Evolutionary conservation across 2,113 vertebrate genomes (phyloP).

Genomic region (Nibea albiflora): DNA sequence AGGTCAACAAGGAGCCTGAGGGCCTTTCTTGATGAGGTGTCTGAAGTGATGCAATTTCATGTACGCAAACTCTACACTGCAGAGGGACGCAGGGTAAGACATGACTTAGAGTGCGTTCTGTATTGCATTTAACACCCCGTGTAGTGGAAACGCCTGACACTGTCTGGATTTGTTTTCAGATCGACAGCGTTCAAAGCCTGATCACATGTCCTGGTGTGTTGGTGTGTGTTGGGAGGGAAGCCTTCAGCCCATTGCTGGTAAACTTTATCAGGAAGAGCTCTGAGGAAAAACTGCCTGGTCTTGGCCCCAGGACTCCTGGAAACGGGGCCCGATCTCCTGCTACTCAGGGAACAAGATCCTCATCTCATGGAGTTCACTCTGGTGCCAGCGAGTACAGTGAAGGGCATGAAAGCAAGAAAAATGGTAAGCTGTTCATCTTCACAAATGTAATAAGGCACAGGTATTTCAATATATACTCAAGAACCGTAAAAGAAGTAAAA

Average conservation of each 20-base stretch:
- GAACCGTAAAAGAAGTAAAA: neutral
- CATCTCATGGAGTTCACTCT: constrained; percentile 73
- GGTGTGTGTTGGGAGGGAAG: constrained; percentile 89
- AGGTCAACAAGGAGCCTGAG: constrained; percentile 85
- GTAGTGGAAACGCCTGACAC: constrained; percentile 2
- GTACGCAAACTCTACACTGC: constrained; percentile 90
- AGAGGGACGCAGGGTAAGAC: constrained; percentile 89
- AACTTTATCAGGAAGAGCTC: constrained; percentile 84
- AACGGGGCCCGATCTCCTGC: constrained; percentile 71
- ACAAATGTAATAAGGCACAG: neutral
- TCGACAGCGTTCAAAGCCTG: constrained; percentile 88
- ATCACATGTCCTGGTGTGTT: constrained; percentile 85
- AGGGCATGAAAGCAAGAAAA: constrained; percentile 84
- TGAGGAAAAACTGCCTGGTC: constrained; percentile 81
- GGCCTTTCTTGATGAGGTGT: constrained; percentile 89
- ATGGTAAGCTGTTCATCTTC: constrained; percentile 51
- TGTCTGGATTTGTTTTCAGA: constrained; percentile 76
- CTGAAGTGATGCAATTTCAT: constrained; percentile 90
- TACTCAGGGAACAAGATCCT: constrained; percentile 65
- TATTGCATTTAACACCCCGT: neutral
- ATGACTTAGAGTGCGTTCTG: neutral
- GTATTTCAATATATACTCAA: neutral
- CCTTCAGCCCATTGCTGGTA: constrained; percentile 83
- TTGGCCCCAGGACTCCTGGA: constrained; percentile 69
- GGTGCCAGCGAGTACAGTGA: constrained; percentile 79